Evolutionary conservation across 2,113 vertebrate species (phyloP).

Genomic region (Aviceda subcristata): DNA sequence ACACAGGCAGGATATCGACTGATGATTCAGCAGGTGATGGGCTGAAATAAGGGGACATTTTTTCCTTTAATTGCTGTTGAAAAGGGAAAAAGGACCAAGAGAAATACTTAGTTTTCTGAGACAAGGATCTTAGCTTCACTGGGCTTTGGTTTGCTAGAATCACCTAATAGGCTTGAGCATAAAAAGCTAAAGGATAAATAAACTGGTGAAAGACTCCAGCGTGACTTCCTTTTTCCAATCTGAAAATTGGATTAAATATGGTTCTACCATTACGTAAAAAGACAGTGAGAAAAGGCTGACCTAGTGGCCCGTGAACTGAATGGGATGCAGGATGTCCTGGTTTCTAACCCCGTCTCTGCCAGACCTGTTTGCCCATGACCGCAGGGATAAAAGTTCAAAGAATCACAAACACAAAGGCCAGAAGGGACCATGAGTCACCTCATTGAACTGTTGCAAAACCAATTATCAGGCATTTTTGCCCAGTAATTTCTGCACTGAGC

Average conservation of each 20-base stretch:
- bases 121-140: neutral
- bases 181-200: neutral
- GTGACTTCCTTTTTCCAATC: neutral
- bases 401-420: neutral
- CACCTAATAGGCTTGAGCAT: neutral
- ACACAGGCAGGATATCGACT: neutral
- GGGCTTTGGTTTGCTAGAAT: neutral
- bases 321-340: neutral
- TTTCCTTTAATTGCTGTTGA: constrained; percentile 32
- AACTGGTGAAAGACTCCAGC: neutral
- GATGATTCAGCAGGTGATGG: constrained; percentile 27
- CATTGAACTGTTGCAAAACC: neutral
- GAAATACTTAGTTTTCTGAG: neutral
- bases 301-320: neutral
- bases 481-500: neutral
- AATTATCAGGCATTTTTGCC: neutral
- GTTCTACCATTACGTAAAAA: neutral
- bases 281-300: neutral
- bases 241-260: neutral
- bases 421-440: neutral
- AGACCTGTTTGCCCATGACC: neutral
- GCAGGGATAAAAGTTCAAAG: neutral
- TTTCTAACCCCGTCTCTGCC: neutral
- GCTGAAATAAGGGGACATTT: neutral
- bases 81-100: neutral